A percentile compares a stretch with the other conserved stretches of the same genome.
Evolutionary conservation across 2,113 vertebrate species (phyloP).

Genomic region (Eclectus roratus): DNA sequence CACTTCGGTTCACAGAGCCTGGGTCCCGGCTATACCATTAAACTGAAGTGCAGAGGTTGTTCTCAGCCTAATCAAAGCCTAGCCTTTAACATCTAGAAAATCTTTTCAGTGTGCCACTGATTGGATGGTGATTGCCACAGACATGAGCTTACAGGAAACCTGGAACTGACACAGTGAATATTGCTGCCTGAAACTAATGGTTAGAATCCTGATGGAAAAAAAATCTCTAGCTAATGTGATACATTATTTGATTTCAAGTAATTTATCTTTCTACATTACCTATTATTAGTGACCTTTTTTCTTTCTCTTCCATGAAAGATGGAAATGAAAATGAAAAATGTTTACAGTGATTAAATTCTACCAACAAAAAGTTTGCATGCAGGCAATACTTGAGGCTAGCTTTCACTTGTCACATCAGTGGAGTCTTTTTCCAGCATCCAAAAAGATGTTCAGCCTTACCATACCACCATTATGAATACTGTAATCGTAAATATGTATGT

Average conservation of each 20-base stretch:
- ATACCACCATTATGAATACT: neutral
- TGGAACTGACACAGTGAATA: neutral
- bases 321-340: slow-evolving; percentile 41
- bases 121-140: neutral
- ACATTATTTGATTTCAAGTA: slow-evolving; percentile 23
- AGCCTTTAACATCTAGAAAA: neutral
- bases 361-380: neutral
- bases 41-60: neutral
- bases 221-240: neutral
- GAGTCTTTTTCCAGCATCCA: neutral
- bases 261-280: neutral
- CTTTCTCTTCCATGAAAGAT: neutral
- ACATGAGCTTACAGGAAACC: neutral
- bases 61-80: neutral
- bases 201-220: neutral
- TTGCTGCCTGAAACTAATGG: neutral
- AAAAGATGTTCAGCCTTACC: neutral
- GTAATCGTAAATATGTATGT: neutral
- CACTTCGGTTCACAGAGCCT: neutral
- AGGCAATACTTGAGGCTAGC: slow-evolving; percentile 1
- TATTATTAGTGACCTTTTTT: slow-evolving; percentile 31
- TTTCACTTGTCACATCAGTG: neutral
- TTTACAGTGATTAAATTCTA: slow-evolving; percentile 48
- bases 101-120: neutral
- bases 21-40: neutral